A percentile compares a stretch with the other conserved stretches of the same genome.
Conservation (phyloP, 2,113 vertebrate species). For the Lamprotornis superbus region DNA sequence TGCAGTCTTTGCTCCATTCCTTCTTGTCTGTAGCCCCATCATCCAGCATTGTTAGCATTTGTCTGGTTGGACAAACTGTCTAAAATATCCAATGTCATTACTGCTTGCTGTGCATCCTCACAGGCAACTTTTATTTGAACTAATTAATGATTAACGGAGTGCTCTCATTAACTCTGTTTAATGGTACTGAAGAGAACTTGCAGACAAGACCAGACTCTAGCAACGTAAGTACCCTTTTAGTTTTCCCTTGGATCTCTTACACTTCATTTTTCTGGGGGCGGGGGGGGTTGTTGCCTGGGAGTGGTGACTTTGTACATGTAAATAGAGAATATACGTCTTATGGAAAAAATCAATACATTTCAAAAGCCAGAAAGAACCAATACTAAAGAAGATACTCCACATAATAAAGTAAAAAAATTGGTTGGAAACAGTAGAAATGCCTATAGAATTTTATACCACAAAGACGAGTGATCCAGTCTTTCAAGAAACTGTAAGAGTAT, state of each 20-base stretch:
- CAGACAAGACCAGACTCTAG: background rate
- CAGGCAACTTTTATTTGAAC: background rate
- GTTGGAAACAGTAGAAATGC: background rate
- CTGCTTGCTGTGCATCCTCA: background rate
- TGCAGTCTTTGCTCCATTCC: rapidly evolving
- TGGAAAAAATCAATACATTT: background rate
- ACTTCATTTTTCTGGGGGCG: background rate
- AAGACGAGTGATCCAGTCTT: background rate
- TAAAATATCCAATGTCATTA: background rate
- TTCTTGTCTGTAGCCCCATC: background rate
- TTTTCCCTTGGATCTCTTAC: background rate
- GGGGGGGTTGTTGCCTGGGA: background rate
- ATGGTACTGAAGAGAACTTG: background rate
- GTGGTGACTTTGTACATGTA: background rate
- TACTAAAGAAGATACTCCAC: background rate
- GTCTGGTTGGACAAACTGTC: background rate
- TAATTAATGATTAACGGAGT: constrained; percentile 34
- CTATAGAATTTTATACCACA: background rate
- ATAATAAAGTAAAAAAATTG: background rate
- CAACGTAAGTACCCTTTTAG: constrained; percentile 2
- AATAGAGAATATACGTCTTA: background rate
- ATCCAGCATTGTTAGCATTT: background rate
- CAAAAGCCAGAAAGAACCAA: background rate
- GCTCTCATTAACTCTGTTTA: background rate
- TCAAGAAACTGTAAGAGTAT: background rate